These are phyloP conservation scores for Ctena decussata DNA, from an alignment of 2,888 invertebrate genomes.

Conservation along the genomic window DNA sequence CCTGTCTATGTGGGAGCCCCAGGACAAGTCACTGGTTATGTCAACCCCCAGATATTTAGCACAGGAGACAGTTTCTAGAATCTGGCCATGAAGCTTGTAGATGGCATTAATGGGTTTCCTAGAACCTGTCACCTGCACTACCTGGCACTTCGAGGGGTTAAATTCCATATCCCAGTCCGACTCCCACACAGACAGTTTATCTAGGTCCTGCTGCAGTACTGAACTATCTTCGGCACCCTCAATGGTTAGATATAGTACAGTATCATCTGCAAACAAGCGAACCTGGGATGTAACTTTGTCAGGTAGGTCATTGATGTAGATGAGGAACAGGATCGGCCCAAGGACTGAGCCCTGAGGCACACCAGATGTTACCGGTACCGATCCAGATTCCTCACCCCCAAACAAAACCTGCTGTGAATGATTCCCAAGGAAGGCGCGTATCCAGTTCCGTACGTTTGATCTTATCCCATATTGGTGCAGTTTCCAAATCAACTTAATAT, in stretches of 20 bases:
- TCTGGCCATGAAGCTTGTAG: background rate
- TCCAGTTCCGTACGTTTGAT: background rate
- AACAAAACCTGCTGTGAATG: background rate
- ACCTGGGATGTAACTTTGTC: background rate
- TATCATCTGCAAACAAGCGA: background rate
- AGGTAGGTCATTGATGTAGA: background rate
- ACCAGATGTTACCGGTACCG: background rate
- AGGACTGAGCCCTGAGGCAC: background rate
- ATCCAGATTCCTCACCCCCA: background rate
- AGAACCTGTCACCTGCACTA: no score
- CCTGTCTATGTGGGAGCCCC: constrained; percentile 1
- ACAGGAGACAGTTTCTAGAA: background rate
- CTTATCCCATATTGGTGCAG: background rate
- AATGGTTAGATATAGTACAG: background rate
- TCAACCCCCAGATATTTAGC: constrained; percentile 7
- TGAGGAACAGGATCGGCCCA: background rate
- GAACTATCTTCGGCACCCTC: background rate
- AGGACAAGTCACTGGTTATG: background rate
- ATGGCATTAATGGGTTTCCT: no score
- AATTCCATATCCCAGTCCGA: background rate
- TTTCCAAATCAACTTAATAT: background rate
- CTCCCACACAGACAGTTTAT: background rate
- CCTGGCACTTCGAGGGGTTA: no score
- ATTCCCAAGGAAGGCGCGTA: background rate
- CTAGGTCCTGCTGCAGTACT: background rate